Evolutionary conservation across 2,113 vertebrate species (phyloP).

Genomic region (Campylorhamphus procurvoides): DNA sequence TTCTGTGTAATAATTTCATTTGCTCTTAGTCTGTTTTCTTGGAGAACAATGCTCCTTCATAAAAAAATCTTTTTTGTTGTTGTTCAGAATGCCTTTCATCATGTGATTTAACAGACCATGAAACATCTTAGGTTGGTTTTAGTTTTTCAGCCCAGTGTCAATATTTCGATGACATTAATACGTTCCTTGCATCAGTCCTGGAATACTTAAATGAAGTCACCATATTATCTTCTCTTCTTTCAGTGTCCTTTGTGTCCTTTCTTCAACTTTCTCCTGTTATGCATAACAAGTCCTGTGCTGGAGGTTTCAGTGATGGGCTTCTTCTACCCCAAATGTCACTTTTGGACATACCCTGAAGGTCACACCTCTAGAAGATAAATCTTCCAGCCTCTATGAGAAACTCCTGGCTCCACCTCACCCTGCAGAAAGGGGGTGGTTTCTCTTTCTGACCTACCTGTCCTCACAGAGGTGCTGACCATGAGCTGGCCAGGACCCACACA

Average conservation of each 20-base stretch:
- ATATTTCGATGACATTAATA: not conserved
- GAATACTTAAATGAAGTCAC: not conserved
- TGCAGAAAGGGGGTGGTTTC: not conserved
- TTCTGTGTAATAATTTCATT: conserved; percentile 16
- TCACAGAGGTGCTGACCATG: not conserved
- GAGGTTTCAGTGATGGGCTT: not conserved
- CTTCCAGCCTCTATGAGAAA: not conserved
- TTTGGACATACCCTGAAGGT: not conserved
- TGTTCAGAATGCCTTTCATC: conserved; percentile 41
- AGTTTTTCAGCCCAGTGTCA: conserved; percentile 12
- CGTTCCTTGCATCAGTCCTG: not conserved
- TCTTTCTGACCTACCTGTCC: not conserved
- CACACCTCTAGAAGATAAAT: not conserved
- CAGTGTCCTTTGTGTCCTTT: not conserved
- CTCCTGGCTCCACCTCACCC: not conserved
- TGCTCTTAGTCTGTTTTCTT: conserved; percentile 1
- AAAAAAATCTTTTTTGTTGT: not conserved
- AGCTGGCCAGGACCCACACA: not conserved
- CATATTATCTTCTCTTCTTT: not conserved
- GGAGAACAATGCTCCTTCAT: not conserved
- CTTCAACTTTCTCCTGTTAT: not conserved
- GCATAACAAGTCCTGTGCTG: not conserved
- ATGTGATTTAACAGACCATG: conserved; percentile 59
- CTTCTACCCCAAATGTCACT: not conserved
- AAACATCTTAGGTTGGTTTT: not conserved